phyloP scores from a whole-genome alignment of 2,113 vertebrate genomes.

The Acanthisitta chloris region DNA sequence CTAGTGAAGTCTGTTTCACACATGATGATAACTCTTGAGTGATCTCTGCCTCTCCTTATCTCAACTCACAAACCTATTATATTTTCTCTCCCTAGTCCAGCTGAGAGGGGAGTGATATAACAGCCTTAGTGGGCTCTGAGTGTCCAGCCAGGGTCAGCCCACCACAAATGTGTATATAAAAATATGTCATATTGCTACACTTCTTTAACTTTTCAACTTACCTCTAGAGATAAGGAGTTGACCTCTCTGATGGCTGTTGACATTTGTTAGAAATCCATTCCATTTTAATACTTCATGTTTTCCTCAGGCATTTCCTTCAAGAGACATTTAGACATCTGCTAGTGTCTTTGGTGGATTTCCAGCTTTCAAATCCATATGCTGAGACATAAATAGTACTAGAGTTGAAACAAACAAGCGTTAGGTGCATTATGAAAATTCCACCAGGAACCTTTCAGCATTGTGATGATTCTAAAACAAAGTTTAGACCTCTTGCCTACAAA shows the following conservation, averaged over 20 bases:
- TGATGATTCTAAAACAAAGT: not conserved
- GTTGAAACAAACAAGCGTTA: not conserved
- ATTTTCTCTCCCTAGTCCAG: not conserved
- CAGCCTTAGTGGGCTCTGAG: accelerated
- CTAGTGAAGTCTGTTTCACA: not conserved
- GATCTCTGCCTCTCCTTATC: not conserved
- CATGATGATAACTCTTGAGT: not conserved
- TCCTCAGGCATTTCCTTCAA: not conserved
- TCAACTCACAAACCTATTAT: not conserved
- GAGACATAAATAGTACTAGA: not conserved
- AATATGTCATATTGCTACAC: not conserved
- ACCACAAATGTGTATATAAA: not conserved
- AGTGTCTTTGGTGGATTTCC: not conserved
- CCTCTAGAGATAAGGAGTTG: not conserved
- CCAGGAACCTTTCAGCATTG: not conserved
- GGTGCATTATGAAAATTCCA: not conserved
- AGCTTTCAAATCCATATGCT: not conserved
- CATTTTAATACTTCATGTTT: not conserved
- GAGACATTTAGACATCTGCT: not conserved
- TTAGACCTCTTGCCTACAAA: not conserved
- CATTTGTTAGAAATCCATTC: not conserved
- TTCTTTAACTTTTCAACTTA: not conserved
- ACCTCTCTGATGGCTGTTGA: not conserved
- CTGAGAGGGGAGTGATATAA: not conserved
- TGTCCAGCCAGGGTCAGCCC: not conserved